Percentiles rank a stretch among this genome's conserved stretches.
phyloP scores from a whole-genome alignment of 2,888 invertebrate species.

The Gymnoscelis rufifasciata region DNA sequence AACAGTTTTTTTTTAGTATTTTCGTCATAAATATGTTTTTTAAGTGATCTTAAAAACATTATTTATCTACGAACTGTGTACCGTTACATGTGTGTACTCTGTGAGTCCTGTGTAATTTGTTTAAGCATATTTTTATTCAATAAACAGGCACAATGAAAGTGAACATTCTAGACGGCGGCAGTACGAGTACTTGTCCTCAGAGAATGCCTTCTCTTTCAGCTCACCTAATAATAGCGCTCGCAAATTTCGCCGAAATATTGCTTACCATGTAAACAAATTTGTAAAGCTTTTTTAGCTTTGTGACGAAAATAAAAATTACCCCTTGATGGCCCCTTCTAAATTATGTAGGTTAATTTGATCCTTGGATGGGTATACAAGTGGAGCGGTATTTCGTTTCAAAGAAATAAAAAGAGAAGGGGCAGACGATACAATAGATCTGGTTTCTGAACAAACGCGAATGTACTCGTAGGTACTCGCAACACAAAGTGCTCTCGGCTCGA shows the following conservation, averaged over 20 bases:
- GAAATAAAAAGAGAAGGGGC: constrained; percentile 8
- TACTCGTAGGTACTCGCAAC: background rate
- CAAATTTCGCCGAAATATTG: background rate
- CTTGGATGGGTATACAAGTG: constrained; percentile 5
- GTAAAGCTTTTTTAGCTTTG: constrained; percentile 4
- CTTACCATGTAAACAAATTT: constrained; percentile 4
- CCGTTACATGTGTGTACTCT: no score
- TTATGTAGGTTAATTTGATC: background rate
- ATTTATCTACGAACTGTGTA: no score
- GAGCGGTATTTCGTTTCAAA: constrained; percentile 11
- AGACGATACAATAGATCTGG: constrained; percentile 14
- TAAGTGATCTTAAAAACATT: no score
- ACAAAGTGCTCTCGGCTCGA: constrained; percentile 11
- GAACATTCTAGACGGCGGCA: no score
- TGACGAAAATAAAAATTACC: constrained; percentile 7
- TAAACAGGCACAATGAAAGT: no score
- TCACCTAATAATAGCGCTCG: background rate
- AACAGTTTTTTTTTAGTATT: no score
- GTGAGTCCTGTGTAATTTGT: no score
- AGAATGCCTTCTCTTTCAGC: background rate
- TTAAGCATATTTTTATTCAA: no score
- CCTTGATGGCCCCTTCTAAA: constrained; percentile 6
- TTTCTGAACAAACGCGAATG: constrained; percentile 13
- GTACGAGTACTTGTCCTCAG: no score
- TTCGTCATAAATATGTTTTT: no score